phyloP scores from a whole-genome alignment of 2,888 invertebrate genomes.

The Bugula neritina region DNA sequence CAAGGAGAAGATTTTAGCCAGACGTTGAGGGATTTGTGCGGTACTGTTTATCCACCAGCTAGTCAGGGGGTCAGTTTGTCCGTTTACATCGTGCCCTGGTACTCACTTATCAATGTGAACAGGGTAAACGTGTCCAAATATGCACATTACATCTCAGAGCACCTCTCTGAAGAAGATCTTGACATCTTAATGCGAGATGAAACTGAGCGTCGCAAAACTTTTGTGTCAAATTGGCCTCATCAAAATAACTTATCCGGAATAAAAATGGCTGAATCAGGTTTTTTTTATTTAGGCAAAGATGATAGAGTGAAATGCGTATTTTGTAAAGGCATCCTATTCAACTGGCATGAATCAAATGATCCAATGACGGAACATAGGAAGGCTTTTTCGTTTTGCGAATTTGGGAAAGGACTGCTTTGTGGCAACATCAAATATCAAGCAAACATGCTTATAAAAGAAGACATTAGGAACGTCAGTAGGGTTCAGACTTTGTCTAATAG shows the following conservation, averaged over 20 bases:
- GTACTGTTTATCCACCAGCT: too few relatives aligned
- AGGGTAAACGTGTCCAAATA: too few relatives aligned
- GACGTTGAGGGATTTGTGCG: too few relatives aligned
- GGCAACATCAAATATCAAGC: conserved; percentile 32
- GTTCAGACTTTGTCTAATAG: background rate
- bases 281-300: conserved; percentile 69
- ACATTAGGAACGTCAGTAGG: background rate
- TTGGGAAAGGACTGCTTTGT: conserved; percentile 56
- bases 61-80: too few relatives aligned
- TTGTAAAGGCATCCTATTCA: conserved; percentile 84
- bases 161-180: background rate
- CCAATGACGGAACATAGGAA: conserved; percentile 89
- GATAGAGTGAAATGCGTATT: conserved; percentile 88
- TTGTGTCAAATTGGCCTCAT: conserved; percentile 35
- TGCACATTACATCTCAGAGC: too few relatives aligned
- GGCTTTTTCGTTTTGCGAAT: conserved; percentile 80
- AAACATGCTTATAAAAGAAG: background rate
- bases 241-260: conserved; percentile 32
- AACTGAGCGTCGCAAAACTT: conserved; percentile 36
- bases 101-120: too few relatives aligned
- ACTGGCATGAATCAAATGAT: conserved; percentile 83
- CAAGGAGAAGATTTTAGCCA: too few relatives aligned
- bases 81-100: background rate
- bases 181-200: conserved; percentile 33
- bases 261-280: conserved; percentile 77